A percentile compares a stretch with the other conserved stretches of the same genome.
phyloP scores from a whole-genome alignment of 2,888 invertebrate genomes.

The Melinaea menophilus region DNA sequence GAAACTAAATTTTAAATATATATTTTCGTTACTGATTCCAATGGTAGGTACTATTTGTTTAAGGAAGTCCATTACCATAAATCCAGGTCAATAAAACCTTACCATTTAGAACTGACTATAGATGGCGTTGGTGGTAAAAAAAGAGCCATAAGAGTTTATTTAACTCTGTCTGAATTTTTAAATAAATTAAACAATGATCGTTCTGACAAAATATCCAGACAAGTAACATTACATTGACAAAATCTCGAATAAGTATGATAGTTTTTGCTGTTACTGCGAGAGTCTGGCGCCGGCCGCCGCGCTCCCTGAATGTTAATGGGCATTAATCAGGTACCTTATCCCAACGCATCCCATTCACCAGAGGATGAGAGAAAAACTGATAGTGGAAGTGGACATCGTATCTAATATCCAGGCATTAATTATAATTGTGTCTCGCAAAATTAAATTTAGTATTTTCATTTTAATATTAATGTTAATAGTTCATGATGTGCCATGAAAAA shows the following conservation, averaged over 20 bases:
- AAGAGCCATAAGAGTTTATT: too few species aligned
- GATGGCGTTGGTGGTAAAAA: too few species aligned
- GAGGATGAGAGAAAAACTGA: conserved; percentile 10
- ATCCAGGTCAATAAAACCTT: conserved; percentile 57
- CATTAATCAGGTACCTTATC: conserved; percentile 26
- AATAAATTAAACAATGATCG: too few species aligned
- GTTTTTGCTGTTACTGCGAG: background rate
- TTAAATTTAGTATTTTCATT: too few species aligned
- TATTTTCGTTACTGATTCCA: background rate
- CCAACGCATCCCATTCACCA: conserved; percentile 29
- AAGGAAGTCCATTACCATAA: conserved; percentile 55
- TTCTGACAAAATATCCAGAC: background rate
- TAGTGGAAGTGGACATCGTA: background rate
- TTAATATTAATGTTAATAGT: too few species aligned
- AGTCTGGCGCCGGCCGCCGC: conserved; percentile 26
- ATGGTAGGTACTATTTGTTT: conserved; percentile 29
- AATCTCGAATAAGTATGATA: background rate
- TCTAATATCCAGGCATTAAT: too few species aligned
- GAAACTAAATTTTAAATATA: too few species aligned
- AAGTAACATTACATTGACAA: background rate
- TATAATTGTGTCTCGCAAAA: too few species aligned
- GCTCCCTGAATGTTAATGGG: conserved; percentile 29
- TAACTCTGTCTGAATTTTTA: too few species aligned
- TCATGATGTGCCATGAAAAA: too few species aligned
- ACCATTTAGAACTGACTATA: conserved; percentile 45